These are phyloP conservation scores for Sipha maydis DNA, from an alignment of 2,888 invertebrate species.

Conservation along the genomic window DNA sequence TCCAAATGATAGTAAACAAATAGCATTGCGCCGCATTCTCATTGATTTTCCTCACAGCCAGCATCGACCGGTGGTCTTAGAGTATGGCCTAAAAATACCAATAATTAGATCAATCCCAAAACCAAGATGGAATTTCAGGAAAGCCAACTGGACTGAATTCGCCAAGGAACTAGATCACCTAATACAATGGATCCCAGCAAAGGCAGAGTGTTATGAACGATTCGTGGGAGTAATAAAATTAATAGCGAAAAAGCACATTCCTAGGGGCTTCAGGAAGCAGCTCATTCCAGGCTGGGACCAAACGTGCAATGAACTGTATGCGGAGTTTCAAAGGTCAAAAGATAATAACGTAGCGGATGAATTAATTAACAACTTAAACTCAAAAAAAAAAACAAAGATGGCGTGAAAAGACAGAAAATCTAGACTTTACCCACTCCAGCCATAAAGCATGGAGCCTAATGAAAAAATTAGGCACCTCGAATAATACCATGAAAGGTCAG, in stretches of 20 bases:
- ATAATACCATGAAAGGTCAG: conserved; percentile 19
- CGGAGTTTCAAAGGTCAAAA: conserved; percentile 46
- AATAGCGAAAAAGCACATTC: conserved; percentile 39
- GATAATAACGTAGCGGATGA: conserved; percentile 34
- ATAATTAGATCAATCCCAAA: conserved; percentile 49
- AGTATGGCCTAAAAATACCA: conserved; percentile 45
- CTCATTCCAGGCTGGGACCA: conserved; percentile 34
- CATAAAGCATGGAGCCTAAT: conserved; percentile 32
- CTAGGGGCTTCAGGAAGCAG: conserved; percentile 51
- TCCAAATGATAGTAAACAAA: conserved; percentile 24
- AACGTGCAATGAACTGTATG: conserved; percentile 22
- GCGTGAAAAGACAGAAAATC: conserved; percentile 48
- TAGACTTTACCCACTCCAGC: conserved; percentile 54
- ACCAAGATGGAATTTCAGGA: conserved; percentile 55
- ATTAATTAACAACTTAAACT: conserved; percentile 33
- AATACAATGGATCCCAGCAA: conserved; percentile 51
- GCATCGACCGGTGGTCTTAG: conserved; percentile 53
- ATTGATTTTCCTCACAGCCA: conserved; percentile 46
- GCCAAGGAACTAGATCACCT: conserved; percentile 34
- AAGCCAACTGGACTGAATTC: conserved; percentile 42
- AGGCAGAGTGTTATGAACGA: conserved; percentile 31
- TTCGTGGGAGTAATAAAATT: conserved; percentile 29
- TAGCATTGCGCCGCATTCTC: conserved; percentile 23
- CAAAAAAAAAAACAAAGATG: conserved; percentile 32
- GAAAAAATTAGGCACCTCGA: conserved; percentile 33